Percentiles rank a stretch among this genome's conserved stretches.
phyloP scores from a whole-genome alignment of 2,797 vertebrate genomes.

The Monodelphis domestica region DNA sequence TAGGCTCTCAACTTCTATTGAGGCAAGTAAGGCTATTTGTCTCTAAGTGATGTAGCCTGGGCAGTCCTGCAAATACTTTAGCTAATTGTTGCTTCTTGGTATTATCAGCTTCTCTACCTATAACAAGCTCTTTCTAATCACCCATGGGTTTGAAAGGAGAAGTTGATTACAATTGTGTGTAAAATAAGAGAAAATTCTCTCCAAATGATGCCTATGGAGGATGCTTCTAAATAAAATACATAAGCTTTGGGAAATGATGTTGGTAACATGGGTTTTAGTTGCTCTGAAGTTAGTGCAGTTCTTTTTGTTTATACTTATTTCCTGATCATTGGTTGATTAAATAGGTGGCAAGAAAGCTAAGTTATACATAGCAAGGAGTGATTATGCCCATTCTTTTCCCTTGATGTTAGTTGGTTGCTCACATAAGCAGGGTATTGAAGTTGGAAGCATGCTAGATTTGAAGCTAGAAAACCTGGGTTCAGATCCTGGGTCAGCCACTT shows the following conservation, averaged over 20 bases:
- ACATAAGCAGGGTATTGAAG: neutral
- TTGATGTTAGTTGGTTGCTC: neutral
- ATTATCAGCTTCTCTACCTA: neutral
- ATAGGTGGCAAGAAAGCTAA: neutral
- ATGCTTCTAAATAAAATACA: neutral
- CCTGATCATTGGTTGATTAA: neutral
- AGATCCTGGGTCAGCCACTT: constrained; percentile 6
- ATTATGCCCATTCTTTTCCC: neutral
- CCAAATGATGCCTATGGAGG: too few relatives aligned
- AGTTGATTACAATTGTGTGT: constrained; percentile 17
- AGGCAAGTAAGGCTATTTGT: neutral
- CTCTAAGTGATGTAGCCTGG: constrained; percentile 13
- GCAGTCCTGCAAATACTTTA: too few relatives aligned
- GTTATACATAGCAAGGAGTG: too few relatives aligned
- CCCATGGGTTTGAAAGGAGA: neutral
- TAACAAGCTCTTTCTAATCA: constrained; percentile 26
- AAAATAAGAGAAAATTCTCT: constrained; percentile 31
- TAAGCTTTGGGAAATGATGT: neutral
- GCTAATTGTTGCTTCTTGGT: neutral
- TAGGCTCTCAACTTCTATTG: constrained; percentile 11
- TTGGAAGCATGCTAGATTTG: neutral
- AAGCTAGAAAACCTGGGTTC: neutral
- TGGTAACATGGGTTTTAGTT: neutral
- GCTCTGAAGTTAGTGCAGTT: too few relatives aligned
- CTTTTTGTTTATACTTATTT: neutral